Percentiles rank a stretch among this genome's conserved stretches.
These are phyloP conservation scores for Xyliphius kryptos DNA, from an alignment of 2,113 vertebrate species.

Conservation along the genomic window DNA sequence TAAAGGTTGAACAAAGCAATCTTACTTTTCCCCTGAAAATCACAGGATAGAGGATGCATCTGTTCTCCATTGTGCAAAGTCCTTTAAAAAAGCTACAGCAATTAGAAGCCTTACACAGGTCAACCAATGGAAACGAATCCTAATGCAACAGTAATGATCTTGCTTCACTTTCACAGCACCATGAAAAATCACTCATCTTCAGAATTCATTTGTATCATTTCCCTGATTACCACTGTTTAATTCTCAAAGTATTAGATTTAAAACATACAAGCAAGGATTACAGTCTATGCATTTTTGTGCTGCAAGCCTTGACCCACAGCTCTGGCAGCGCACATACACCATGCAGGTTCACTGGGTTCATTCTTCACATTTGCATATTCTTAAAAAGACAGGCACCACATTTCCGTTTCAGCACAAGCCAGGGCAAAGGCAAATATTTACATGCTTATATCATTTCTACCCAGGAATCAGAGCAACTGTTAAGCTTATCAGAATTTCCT, in stretches of 20 bases:
- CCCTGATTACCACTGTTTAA: constrained; percentile 4
- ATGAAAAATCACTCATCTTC: background rate
- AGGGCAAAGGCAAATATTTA: constrained; percentile 28
- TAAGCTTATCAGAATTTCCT: constrained; percentile 16
- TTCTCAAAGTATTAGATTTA: constrained; percentile 6
- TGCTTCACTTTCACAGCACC: constrained; percentile 6
- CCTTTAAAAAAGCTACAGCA: constrained; percentile 45
- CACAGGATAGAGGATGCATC: constrained; percentile 48
- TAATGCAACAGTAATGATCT: constrained; percentile 40
- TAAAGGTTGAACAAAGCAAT: constrained; percentile 44
- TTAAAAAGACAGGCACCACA: constrained; percentile 45
- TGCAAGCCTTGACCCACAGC: constrained; percentile 38
- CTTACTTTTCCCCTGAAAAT: constrained; percentile 44
- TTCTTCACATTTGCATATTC: constrained; percentile 44
- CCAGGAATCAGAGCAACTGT: constrained; percentile 8
- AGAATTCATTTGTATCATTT: constrained; percentile 26
- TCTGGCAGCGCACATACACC: constrained; percentile 30
- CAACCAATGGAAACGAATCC: constrained; percentile 47
- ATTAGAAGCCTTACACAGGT: constrained; percentile 54
- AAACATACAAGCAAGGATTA: constrained; percentile 11
- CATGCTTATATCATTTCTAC: constrained; percentile 14
- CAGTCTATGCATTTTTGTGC: constrained; percentile 26
- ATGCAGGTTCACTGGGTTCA: constrained; percentile 43
- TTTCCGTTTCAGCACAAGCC: constrained; percentile 37
- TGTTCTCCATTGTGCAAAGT: constrained; percentile 50